A percentile compares a stretch with the other conserved stretches of the same genome.
Conservation (phyloP, 2,113 vertebrate genomes). For the Megaceryle torquata region DNA sequence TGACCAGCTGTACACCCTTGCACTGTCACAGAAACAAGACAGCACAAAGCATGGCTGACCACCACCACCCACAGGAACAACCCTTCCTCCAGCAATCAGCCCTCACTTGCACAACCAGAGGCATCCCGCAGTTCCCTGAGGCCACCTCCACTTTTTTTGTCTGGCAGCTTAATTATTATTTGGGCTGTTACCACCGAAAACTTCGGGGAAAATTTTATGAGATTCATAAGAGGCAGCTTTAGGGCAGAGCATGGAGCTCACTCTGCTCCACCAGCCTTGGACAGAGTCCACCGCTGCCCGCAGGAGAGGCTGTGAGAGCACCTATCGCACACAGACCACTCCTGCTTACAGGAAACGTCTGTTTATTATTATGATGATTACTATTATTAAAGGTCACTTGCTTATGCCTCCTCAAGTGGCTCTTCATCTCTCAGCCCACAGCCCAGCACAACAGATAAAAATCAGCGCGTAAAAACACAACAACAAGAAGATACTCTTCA, state of each 20-base stretch:
- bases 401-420: not conserved
- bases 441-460: not conserved
- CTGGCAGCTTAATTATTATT: not conserved
- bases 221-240: not conserved
- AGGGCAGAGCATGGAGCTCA: not conserved
- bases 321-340: not conserved
- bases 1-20: fast-evolving
- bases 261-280: not conserved
- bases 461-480: not conserved
- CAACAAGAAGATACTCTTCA: not conserved
- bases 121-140: not conserved
- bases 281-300: not conserved
- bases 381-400: not conserved
- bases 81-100: not conserved
- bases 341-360: not conserved
- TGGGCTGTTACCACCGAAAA: not conserved
- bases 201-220: not conserved
- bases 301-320: not conserved
- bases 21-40: fast-evolving
- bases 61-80: not conserved
- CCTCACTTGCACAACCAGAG: not conserved
- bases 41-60: not conserved
- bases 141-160: not conserved
- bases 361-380: not conserved
- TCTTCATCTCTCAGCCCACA: not conserved